phyloP scores from a whole-genome alignment of 1,140 invertebrate species.

The Lepidurus packardi region DNA sequence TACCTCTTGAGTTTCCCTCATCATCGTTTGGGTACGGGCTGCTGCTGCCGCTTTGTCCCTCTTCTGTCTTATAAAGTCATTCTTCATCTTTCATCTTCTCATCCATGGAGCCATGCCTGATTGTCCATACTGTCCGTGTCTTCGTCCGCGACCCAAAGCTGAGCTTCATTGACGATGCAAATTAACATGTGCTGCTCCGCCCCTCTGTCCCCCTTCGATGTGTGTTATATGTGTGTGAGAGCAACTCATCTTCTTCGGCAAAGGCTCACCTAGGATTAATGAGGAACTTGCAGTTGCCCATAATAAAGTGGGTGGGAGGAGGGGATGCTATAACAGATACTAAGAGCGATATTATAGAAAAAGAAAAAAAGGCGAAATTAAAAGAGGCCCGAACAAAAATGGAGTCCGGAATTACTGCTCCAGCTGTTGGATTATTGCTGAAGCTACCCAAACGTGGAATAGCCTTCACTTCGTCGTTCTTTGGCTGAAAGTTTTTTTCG shows the following conservation, averaged over 20 bases:
- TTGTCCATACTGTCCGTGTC: slow-evolving; percentile 18
- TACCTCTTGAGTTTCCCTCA: not conserved
- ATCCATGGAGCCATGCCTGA: slow-evolving; percentile 1
- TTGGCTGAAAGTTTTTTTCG: too few relatives aligned
- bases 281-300: not conserved
- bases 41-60: not conserved
- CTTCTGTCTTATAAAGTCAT: not conserved
- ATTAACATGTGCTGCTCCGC: not conserved
- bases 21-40: not conserved
- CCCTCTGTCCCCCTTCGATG: not conserved
- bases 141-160: slow-evolving; percentile 11
- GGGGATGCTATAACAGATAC: not conserved
- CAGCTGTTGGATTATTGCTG: not conserved
- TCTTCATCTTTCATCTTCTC: slow-evolving; percentile 2
- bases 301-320: not conserved
- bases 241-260: not conserved
- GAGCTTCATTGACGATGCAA: slow-evolving; percentile 9
- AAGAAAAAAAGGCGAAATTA: not conserved
- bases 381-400: not conserved
- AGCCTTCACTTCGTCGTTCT: too few relatives aligned
- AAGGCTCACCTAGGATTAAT: slow-evolving; percentile 9
- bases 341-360: not conserved
- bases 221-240: not conserved
- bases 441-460: not conserved
- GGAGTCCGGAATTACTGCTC: not conserved